These are phyloP conservation scores for Electrophaes corylata DNA, from an alignment of 2,888 invertebrate genomes.

Conservation along the genomic window DNA sequence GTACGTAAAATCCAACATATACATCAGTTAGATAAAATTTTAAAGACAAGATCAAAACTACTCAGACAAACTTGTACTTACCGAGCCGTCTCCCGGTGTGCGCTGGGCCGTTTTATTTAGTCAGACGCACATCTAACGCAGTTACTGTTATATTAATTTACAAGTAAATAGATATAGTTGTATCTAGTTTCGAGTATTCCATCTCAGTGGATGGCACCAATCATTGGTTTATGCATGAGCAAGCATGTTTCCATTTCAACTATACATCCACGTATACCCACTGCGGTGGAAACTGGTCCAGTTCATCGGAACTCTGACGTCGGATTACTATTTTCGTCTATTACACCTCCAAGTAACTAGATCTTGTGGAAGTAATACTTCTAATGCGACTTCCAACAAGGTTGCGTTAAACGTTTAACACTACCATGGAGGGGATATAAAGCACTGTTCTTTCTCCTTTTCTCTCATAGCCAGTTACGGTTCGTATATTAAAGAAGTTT, in stretches of 20 bases:
- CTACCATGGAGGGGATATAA: too few relatives aligned
- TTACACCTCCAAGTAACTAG: too few relatives aligned
- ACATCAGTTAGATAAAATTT: too few relatives aligned
- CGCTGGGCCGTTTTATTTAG: neutral
- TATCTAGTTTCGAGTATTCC: conserved; percentile 7
- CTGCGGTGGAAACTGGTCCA: neutral
- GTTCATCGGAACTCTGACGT: neutral
- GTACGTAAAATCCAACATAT: too few relatives aligned
- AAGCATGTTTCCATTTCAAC: conserved; percentile 3
- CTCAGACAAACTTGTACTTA: too few relatives aligned
- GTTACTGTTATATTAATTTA: neutral
- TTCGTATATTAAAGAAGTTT: too few relatives aligned
- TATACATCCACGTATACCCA: neutral
- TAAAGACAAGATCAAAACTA: too few relatives aligned
- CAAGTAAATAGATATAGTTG: neutral
- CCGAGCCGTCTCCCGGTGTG: neutral
- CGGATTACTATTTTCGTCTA: neutral
- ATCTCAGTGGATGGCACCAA: conserved; percentile 8
- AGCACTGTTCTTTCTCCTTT: too few relatives aligned
- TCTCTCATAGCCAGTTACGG: too few relatives aligned
- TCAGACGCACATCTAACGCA: neutral
- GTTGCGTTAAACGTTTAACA: too few relatives aligned
- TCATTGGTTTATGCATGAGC: conserved; percentile 16
- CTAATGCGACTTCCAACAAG: too few relatives aligned
- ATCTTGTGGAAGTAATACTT: too few relatives aligned